Evolutionary conservation across 2,888 invertebrate genomes (phyloP).

Genomic region (Hedya salicella): DNA sequence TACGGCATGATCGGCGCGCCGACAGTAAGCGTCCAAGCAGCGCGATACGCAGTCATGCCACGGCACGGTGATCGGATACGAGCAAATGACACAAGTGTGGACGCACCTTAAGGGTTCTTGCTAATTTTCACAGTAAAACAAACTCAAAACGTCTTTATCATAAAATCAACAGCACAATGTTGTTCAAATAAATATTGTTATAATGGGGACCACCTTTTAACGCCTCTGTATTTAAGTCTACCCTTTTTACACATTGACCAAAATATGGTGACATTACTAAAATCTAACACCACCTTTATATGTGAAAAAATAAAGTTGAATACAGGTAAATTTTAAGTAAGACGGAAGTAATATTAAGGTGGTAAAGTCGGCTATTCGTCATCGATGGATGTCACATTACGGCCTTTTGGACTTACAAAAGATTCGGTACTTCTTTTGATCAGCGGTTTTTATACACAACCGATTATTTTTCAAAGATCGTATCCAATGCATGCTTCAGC

Average conservation of each 20-base stretch:
- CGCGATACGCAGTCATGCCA: too few relatives aligned
- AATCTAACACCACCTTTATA: constrained; percentile 38
- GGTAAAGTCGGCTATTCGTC: constrained; percentile 67
- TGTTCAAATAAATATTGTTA: constrained; percentile 60
- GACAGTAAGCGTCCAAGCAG: too few relatives aligned
- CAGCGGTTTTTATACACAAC: constrained; percentile 50
- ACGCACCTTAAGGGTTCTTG: constrained; percentile 48
- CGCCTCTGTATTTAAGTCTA: constrained; percentile 73
- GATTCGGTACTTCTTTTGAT: constrained; percentile 60
- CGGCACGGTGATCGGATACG: too few relatives aligned
- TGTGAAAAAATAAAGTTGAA: not conserved
- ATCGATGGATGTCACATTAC: constrained; percentile 78
- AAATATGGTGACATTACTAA: constrained; percentile 39
- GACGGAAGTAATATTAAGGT: constrained; percentile 37
- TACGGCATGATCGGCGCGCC: too few relatives aligned
- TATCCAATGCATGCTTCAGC: constrained; percentile 6
- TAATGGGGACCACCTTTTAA: constrained; percentile 72
- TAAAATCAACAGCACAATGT: constrained; percentile 58
- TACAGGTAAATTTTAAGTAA: not conserved
- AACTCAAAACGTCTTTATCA: constrained; percentile 61
- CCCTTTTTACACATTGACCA: constrained; percentile 59
- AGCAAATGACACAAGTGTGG: too few relatives aligned
- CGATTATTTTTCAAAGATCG: not conserved
- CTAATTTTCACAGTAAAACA: constrained; percentile 65
- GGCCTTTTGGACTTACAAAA: constrained; percentile 60